These are phyloP conservation scores for Trissoscelio sp. DNA, from an alignment of 2,888 invertebrate genomes.

Conservation along the genomic window DNA sequence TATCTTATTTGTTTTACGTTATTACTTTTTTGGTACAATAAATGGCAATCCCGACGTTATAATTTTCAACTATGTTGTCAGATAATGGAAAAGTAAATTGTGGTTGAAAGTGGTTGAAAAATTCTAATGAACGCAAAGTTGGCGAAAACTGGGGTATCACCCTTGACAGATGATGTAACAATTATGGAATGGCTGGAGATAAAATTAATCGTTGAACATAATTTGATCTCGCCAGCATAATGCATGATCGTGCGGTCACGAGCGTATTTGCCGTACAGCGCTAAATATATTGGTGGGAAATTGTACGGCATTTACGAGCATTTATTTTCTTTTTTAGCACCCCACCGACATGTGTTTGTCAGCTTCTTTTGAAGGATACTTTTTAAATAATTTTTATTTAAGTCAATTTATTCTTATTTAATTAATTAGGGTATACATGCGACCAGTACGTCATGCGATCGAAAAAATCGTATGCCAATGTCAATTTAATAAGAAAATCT, in stretches of 20 bases:
- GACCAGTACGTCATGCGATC: too few relatives aligned
- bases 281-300: slow-evolving; percentile 22
- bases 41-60: slow-evolving; percentile 28
- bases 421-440: too few relatives aligned
- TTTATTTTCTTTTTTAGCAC: too few relatives aligned
- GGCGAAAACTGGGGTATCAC: slow-evolving; percentile 45
- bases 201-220: slow-evolving; percentile 61
- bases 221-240: slow-evolving; percentile 55
- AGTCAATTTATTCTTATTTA: slow-evolving; percentile 9
- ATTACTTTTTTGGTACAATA: slow-evolving; percentile 10
- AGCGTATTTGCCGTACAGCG: slow-evolving; percentile 33
- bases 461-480: too few relatives aligned
- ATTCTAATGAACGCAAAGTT: slow-evolving; percentile 39
- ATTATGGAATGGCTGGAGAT: slow-evolving; percentile 55
- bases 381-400: slow-evolving; percentile 1
- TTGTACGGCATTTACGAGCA: too few relatives aligned
- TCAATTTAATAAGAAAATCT: too few relatives aligned
- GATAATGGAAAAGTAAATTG: slow-evolving; percentile 45
- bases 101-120: slow-evolving; percentile 17
- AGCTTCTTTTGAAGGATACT: too few relatives aligned
- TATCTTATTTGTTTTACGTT: slow-evolving; percentile 33
- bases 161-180: slow-evolving; percentile 63
- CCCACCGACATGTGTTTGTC: too few relatives aligned
- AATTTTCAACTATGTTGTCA: slow-evolving; percentile 37
- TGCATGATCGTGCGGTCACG: slow-evolving; percentile 50